These are phyloP conservation scores for Mustela erminea DNA, from an alignment of 2,797 vertebrate species.

Conservation along the genomic window DNA sequence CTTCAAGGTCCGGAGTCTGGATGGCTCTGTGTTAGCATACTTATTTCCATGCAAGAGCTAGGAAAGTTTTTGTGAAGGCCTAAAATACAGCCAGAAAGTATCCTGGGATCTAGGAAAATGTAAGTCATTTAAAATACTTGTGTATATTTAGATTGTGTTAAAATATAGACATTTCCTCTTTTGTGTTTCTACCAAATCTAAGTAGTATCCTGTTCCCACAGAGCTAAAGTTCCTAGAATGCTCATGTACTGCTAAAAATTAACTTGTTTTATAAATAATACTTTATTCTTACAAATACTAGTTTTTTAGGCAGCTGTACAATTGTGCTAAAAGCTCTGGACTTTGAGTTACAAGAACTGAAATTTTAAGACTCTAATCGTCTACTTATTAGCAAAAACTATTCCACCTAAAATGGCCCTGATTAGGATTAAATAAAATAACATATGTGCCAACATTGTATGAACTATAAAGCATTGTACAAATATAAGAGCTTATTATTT, in stretches of 20 bases:
- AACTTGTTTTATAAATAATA: slow-evolving; percentile 51
- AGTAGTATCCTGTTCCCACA: slow-evolving; percentile 16
- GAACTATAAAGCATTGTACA: background rate
- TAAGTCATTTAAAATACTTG: slow-evolving; percentile 56
- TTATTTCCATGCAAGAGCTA: background rate
- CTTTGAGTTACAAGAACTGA: slow-evolving; percentile 41
- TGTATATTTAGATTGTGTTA: slow-evolving; percentile 33
- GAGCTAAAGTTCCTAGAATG: slow-evolving; percentile 1
- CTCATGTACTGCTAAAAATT: slow-evolving; percentile 17
- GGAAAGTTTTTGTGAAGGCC: background rate
- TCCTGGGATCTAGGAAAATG: background rate
- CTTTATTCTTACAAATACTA: slow-evolving; percentile 21
- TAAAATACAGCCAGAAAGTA: slow-evolving; percentile 12
- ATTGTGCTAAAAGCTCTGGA: slow-evolving; percentile 26
- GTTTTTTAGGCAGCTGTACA: background rate
- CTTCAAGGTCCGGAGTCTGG: background rate
- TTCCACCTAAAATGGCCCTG: slow-evolving; percentile 1
- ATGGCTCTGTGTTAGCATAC: background rate
- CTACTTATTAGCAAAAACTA: slow-evolving; percentile 38
- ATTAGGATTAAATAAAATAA: slow-evolving; percentile 63
- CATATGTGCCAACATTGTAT: background rate
- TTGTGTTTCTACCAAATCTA: slow-evolving; percentile 34
- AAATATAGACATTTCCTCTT: slow-evolving; percentile 45
- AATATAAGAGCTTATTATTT: slow-evolving; percentile 63
- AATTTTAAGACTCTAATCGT: background rate